Base-by-base conservation (phyloP, 2,888 invertebrate genomes). In the Clitarchus hookeri region DNA sequence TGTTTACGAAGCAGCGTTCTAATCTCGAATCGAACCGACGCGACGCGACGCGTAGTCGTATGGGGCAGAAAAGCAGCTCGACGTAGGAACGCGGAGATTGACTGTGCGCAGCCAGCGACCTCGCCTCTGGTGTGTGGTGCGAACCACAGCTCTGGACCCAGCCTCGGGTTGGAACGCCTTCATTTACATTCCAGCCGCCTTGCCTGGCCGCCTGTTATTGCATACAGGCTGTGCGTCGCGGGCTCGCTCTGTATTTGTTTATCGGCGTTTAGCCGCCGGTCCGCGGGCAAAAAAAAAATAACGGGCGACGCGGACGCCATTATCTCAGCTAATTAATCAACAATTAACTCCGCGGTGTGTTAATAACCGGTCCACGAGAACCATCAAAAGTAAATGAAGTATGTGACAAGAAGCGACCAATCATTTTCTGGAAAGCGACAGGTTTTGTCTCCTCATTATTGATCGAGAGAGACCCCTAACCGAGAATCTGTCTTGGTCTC, bases 321-420 rank as follows among this genome's bases (percentile, higher is more conserved):
- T 82, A 82, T 82, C 82, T 82, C 27, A 23, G 82, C 27, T 82
- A 82, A 82, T 82, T 82, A 82, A 82, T 82, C 82, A 82, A 82
- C 82, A 82, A 82, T 82, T 82, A 82, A 82, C 27, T 12, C 16
- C 23, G 8, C 36, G 19, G 82, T 82, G 82, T 82, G 82, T 82
- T 82, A 82, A 82, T 82, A 44, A 82, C 82, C 23, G 44, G 82
- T 44, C 44, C 44, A 82, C 23, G 82, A 82, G 27, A 82, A 82
- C 44, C 27, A 26, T 82, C 82, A 82, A 13, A 36, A 36, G 44
- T 16, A 36, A 82, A 82, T 82, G 82, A 82, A 82, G 82, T 82
- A 82, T 44, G 82, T 82, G 82, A 44, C 82, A 82, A 44, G 19
- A n/a, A 36, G 82, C 27, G 25, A 27, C 44, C 27, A 82, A 82